Evolutionary conservation across 2,888 invertebrate species (phyloP).

Genomic region (Hoplodrina ambigua): DNA sequence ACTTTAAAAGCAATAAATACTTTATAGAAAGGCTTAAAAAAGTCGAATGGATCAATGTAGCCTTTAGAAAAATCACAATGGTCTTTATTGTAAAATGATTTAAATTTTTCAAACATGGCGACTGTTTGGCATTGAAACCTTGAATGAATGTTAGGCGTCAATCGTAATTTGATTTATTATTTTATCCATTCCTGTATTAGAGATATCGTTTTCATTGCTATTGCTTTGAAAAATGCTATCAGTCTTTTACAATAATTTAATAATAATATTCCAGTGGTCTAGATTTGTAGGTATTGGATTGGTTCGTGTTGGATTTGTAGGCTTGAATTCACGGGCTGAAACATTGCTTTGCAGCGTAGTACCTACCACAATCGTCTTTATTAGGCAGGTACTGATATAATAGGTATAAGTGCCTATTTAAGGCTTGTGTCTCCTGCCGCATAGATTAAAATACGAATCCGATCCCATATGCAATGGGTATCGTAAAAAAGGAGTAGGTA

Average conservation of each 20-base stretch:
- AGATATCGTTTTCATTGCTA: conserved; percentile 36
- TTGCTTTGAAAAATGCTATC: neutral
- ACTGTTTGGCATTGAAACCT: neutral
- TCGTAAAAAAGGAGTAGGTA: no score
- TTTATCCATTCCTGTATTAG: conserved; percentile 20
- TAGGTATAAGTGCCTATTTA: neutral
- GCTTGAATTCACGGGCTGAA: neutral
- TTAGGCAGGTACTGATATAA: no score
- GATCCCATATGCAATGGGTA: no score
- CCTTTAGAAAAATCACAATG: conserved; percentile 68
- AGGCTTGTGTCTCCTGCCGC: neutral
- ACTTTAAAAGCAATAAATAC: conserved; percentile 73
- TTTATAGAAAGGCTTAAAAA: conserved; percentile 73
- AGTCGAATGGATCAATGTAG: conserved; percentile 74
- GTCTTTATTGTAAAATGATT: conserved; percentile 73
- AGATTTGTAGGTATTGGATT: neutral
- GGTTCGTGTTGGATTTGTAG: no score
- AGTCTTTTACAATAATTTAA: neutral
- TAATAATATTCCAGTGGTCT: no score
- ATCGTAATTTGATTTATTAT: conserved; percentile 4
- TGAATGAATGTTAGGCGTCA: neutral
- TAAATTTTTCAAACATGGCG: conserved; percentile 66
- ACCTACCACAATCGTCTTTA: neutral
- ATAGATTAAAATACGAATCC: no score
- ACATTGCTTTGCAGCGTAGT: neutral